Conservation (phyloP, 1,140 invertebrate species). For the Drosophila murphyi region DNA sequence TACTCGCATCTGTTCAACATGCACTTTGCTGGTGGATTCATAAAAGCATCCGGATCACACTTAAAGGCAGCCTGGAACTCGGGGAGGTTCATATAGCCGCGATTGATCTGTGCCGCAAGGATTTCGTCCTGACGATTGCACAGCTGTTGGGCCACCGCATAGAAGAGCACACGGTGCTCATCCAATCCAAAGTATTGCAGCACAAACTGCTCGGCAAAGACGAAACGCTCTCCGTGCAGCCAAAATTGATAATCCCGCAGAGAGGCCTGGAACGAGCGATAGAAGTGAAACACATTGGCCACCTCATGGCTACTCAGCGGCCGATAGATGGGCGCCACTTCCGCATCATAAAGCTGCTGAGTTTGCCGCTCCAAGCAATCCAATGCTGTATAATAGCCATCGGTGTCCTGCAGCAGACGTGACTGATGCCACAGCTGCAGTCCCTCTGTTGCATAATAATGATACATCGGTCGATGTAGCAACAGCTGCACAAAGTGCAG, state of each 20-base stretch:
- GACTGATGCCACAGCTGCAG: slow-evolving; percentile 69
- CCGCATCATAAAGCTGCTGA: slow-evolving; percentile 34
- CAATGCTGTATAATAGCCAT: slow-evolving; percentile 71
- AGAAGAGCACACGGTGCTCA: slow-evolving; percentile 64
- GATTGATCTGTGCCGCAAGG: slow-evolving; percentile 60
- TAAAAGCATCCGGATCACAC: slow-evolving; percentile 40
- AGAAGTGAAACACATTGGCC: slow-evolving; percentile 60
- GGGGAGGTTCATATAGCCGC: slow-evolving; percentile 73
- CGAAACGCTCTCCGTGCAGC: slow-evolving; percentile 72
- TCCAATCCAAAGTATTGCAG: slow-evolving; percentile 67
- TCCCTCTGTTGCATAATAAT: slow-evolving; percentile 80
- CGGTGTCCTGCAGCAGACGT: slow-evolving; percentile 57
- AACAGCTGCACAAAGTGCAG: slow-evolving; percentile 67
- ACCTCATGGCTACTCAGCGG: slow-evolving; percentile 51
- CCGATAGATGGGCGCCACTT: slow-evolving; percentile 43
- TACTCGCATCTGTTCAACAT: slow-evolving; percentile 65
- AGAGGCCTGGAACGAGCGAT: slow-evolving; percentile 63
- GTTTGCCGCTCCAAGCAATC: slow-evolving; percentile 71
- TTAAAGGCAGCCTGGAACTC: slow-evolving; percentile 72
- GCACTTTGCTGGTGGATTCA: slow-evolving; percentile 74
- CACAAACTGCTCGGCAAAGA: slow-evolving; percentile 76
- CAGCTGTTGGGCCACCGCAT: slow-evolving; percentile 73
- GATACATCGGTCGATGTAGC: slow-evolving; percentile 66
- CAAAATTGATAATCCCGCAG: slow-evolving; percentile 69
- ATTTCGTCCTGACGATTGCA: slow-evolving; percentile 63